Evolutionary conservation across 2,113 vertebrate genomes (phyloP), one percentile per base, ranked within the genome.

Genomic region (Dromaius novaehollandiae): DNA sequence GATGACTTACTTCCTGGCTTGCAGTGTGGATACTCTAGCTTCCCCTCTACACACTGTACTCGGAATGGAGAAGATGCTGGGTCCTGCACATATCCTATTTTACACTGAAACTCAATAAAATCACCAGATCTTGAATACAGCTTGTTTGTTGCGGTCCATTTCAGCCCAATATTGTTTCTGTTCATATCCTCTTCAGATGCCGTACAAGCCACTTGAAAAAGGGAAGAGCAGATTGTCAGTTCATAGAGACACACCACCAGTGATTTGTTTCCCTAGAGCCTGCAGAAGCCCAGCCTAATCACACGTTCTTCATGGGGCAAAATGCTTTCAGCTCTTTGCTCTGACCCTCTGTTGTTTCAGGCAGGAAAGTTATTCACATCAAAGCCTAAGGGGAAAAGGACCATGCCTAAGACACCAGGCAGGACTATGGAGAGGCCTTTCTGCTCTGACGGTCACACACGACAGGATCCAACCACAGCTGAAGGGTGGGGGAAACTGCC

Each of bases 181-280:
- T 1, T 1, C 96, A 97, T 97, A 42, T 94, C 92, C 42, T 96
- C 93, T 75, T 94, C 75, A 82, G 82, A 85, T 44, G 83, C 66
- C 4, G 95, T 96, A 78, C 97, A 97, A n/a, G 91, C 80, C 65
- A 20, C 97, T 97, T 90, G 75, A 32, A 88, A 80, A 93, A 70
- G 56, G 34, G 30, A 87, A 78, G 36, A 74, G 34, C 38, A 78
- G 12, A 44, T 14, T 4, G 20, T 87, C 50, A 70, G 5, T 44
- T 73, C 42, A 46, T 14, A 13, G 18, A 50, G n/a, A 22, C 0
- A 2, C 11, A 56, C 8, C 58, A 77, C 19, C 7, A 2, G 8
- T 11, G 30, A 21, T 9, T 42, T 4, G 11, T 64, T 24, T 38
- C 28, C 55, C 44, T 21, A 44, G 20, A 55, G 26, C 51, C 46